Evolutionary conservation across 2,113 vertebrate species (phyloP).

Genomic region (Agapornis roseicollis): DNA sequence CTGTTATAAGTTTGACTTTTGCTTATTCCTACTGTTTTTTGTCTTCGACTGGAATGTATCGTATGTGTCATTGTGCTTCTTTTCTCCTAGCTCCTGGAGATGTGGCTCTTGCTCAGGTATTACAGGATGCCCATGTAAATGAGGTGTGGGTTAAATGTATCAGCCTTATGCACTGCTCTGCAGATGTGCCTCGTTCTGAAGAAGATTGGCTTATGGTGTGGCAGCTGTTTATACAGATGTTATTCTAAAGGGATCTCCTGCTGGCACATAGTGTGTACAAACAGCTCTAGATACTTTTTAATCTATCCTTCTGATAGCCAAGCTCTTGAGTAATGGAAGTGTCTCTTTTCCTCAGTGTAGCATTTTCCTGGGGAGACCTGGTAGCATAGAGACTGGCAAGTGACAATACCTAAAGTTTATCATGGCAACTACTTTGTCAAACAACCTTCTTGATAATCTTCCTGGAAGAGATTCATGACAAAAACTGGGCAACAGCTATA

Average conservation of each 20-base stretch:
- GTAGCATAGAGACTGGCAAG: not conserved
- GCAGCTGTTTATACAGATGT: constrained; percentile 58
- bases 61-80: not conserved
- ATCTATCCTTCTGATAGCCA: not conserved
- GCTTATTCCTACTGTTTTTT: not conserved
- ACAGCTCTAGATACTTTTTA: constrained; percentile 13
- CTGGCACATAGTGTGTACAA: not conserved
- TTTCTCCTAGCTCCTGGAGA: not conserved
- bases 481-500: not conserved
- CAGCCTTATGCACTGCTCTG: not conserved
- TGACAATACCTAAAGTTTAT: not conserved
- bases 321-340: not conserved
- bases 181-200: constrained; percentile 19
- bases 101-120: not conserved
- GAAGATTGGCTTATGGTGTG: not conserved
- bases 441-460: not conserved
- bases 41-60: not conserved
- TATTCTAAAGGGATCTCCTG: constrained; percentile 6
- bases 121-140: not conserved
- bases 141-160: not conserved
- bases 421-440: not conserved
- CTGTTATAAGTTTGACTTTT: not conserved
- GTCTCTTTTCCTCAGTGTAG: not conserved
- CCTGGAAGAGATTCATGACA: not conserved
- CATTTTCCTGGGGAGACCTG: not conserved